Evolutionary conservation across 2,888 invertebrate species (phyloP).

Genomic region (Cephus sareptanus): DNA sequence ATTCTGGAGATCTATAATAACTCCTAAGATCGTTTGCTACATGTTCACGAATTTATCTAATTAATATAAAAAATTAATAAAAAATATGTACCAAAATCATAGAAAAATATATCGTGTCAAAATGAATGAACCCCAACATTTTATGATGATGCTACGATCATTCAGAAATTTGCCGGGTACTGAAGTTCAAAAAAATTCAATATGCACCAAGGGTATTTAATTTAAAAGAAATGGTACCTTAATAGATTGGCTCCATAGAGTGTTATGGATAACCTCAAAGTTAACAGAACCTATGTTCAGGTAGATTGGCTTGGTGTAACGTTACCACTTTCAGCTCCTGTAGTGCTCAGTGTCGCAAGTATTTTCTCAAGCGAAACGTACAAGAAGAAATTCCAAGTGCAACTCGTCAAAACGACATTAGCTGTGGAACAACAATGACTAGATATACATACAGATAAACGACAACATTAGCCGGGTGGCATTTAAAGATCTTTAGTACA

Average conservation of each 20-base stretch:
- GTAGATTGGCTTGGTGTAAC: background rate
- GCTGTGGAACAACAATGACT: slow-evolving; percentile 27
- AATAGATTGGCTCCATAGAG: background rate
- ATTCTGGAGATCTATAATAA: too few species aligned
- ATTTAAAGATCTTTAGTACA: slow-evolving; percentile 20
- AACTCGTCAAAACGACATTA: slow-evolving; percentile 5
- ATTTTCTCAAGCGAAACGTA: background rate
- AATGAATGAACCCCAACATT: too few species aligned
- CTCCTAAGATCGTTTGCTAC: background rate
- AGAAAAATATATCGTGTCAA: too few species aligned
- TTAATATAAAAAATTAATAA: background rate
- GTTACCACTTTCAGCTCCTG: background rate
- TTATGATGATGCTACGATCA: too few species aligned
- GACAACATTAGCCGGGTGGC: slow-evolving; percentile 30
- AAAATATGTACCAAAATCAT: background rate
- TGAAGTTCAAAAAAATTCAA: too few species aligned
- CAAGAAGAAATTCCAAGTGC: slow-evolving; percentile 6
- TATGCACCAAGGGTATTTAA: too few species aligned
- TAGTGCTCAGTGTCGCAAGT: background rate
- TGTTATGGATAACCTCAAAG: background rate
- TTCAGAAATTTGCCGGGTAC: too few species aligned
- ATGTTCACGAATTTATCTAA: background rate
- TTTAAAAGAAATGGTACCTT: background rate
- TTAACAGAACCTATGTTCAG: background rate
- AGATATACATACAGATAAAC: background rate